Conservation (phyloP, 92 coral and sea anemone species). For the Ricordea florida region DNA sequence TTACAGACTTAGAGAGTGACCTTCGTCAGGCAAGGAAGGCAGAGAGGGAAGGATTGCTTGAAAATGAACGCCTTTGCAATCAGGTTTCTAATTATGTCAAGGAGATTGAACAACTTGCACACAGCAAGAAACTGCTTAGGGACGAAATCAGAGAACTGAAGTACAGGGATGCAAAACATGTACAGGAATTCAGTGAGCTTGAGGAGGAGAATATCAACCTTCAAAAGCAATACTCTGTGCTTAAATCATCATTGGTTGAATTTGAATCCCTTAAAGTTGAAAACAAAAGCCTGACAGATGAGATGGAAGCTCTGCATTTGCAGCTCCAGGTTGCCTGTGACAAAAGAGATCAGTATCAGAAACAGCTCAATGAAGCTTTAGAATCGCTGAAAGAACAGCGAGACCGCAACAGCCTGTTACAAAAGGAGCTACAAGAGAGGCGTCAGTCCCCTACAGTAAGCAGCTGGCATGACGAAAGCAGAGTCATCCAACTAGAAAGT, state of each 20-base stretch:
- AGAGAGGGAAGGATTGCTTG: constrained; percentile 77
- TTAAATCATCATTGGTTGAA: constrained; percentile 89
- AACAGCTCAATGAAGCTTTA: constrained; percentile 90
- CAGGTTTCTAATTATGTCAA: constrained; percentile 76
- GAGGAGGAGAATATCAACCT: constrained; percentile 95
- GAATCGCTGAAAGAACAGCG: constrained; percentile 96
- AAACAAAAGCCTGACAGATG: constrained; percentile 91
- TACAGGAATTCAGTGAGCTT: constrained; percentile 89
- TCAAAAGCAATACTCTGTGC: constrained; percentile 89
- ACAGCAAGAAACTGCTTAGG: constrained; percentile 75
- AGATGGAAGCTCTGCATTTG: constrained; percentile 83
- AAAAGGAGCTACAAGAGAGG: constrained; percentile 92
- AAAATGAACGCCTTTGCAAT: constrained; percentile 79
- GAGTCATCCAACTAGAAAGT: constrained; percentile 62
- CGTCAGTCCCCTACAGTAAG: constrained; percentile 77
- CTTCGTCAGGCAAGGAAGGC: constrained; percentile 84
- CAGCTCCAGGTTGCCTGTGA: constrained; percentile 94
- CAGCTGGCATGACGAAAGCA: constrained; percentile 97
- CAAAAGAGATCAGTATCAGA: constrained; percentile 83
- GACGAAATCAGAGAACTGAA: constrained; percentile 89
- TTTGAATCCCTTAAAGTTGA: constrained; percentile 98
- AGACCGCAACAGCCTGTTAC: constrained; percentile 88
- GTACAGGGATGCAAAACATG: constrained; percentile 74
- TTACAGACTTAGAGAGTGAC: constrained; percentile 91
- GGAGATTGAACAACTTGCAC: constrained; percentile 82